Conservation (phyloP, 2,797 vertebrate genomes). For the Ibycter americanus region DNA sequence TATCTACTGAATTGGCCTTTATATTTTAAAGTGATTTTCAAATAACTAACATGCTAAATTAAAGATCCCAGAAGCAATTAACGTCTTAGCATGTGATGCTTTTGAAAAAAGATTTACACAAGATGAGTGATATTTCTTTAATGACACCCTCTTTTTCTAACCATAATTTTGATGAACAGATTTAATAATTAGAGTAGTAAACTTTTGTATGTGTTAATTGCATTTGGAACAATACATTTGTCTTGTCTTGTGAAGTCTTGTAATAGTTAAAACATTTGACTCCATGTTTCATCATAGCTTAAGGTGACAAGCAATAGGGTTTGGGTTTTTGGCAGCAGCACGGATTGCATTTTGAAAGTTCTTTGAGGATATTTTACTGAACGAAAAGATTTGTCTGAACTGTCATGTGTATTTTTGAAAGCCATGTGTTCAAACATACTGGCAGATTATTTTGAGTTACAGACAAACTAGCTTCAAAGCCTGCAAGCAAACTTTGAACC, state of each 20-base stretch:
- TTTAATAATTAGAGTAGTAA: background rate
- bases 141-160: background rate
- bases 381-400: constrained; percentile 16
- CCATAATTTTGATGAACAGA: background rate
- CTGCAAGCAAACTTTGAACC: background rate
- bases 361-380: background rate
- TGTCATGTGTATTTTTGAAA: background rate
- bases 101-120: background rate
- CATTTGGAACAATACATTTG: background rate
- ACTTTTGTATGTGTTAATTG: background rate
- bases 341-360: background rate
- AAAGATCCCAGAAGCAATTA: background rate
- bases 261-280: background rate
- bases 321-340: background rate
- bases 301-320: background rate
- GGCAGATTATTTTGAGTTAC: background rate
- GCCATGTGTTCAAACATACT: background rate
- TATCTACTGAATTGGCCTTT: background rate
- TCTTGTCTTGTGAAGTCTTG: background rate
- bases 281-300: background rate
- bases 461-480: background rate
- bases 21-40: background rate
- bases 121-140: background rate
- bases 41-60: background rate
- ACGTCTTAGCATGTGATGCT: background rate